Evolutionary conservation across 92 coral and sea anemone genomes (phyloP).

Genomic region (Bergia sp.): DNA sequence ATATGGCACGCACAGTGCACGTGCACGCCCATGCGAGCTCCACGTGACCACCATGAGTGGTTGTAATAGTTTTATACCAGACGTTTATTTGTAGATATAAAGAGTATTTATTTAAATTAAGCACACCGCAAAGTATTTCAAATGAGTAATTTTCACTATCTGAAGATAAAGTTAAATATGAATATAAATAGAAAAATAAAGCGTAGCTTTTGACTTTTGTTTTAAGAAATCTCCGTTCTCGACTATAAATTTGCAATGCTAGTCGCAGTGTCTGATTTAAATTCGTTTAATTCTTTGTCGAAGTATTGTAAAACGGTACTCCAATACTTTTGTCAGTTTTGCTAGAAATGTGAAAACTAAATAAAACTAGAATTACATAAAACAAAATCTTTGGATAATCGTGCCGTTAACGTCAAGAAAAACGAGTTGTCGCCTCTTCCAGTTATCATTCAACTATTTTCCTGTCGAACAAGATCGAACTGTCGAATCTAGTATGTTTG

Average conservation of each 20-base stretch:
- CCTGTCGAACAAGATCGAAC: background rate
- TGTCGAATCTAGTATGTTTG: no score
- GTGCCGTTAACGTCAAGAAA: background rate
- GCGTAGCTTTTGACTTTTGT: constrained; percentile 4
- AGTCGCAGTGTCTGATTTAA: background rate
- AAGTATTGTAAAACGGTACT: background rate
- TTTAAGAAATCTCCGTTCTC: constrained; percentile 40
- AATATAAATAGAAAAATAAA: background rate
- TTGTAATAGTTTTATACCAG: constrained; percentile 42
- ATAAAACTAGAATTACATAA: background rate
- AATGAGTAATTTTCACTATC: constrained; percentile 16
- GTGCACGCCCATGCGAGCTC: constrained; percentile 33
- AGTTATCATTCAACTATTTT: no score
- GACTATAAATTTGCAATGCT: constrained; percentile 29
- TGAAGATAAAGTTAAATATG: constrained; percentile 1
- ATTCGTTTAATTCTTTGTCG: constrained; percentile 13
- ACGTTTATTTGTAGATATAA: constrained; percentile 47
- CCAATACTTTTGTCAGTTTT: background rate
- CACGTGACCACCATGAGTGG: constrained; percentile 38
- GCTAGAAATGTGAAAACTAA: constrained; percentile 18
- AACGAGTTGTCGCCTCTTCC: no score
- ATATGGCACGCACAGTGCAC: constrained; percentile 38
- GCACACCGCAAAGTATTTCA: constrained; percentile 24
- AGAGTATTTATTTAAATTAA: constrained; percentile 50
- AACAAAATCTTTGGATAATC: constrained; percentile 16